Evolutionary conservation across 1,140 invertebrate genomes (phyloP).

Genomic region (Diachasma alloeum): DNA sequence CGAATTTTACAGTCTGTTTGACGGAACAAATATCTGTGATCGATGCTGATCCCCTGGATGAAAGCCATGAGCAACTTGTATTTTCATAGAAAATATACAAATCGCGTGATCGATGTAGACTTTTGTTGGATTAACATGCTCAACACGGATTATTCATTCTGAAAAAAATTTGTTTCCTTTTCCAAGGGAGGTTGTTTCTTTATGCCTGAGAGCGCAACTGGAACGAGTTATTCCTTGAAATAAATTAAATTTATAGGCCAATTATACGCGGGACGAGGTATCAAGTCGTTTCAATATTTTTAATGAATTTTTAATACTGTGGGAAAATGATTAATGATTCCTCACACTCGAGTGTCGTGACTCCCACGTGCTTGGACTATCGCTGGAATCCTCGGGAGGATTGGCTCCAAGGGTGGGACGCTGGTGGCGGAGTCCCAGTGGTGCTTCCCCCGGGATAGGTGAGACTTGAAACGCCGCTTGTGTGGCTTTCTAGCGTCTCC

Average conservation of each 20-base stretch:
- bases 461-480: background rate
- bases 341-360: background rate
- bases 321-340: conserved; percentile 3
- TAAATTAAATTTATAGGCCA: background rate
- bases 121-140: conserved; percentile 7
- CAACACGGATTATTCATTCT: background rate
- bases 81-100: conserved; percentile 10
- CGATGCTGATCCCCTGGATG: conserved; percentile 2
- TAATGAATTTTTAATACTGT: conserved; percentile 1
- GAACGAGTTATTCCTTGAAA: too few relatives aligned
- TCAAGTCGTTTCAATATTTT: background rate
- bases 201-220: too few relatives aligned
- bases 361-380: conserved; percentile 4
- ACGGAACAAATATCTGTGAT: conserved; percentile 8
- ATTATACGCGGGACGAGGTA: background rate
- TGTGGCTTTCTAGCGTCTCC: background rate
- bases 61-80: background rate
- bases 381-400: background rate
- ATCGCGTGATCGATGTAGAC: conserved; percentile 11
- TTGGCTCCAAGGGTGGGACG: background rate
- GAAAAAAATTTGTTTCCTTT: background rate
- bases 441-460: conserved; percentile 1
- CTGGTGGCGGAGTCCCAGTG: background rate
- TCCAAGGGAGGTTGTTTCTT: background rate
- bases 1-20: background rate